Conservation (phyloP, 2,797 vertebrate species). For the Miichthys miiuy region DNA sequence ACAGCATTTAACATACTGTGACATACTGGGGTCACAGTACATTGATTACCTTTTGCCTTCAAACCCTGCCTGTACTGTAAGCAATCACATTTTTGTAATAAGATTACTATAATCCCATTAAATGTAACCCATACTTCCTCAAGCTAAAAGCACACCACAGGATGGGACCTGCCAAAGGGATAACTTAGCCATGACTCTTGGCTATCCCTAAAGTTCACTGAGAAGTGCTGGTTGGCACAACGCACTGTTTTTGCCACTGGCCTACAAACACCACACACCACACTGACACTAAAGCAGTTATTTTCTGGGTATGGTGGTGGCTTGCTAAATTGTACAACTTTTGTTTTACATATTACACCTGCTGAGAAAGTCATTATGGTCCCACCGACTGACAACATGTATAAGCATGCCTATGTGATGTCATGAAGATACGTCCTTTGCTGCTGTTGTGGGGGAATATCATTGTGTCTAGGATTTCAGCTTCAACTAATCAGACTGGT, state of each 20-base stretch:
- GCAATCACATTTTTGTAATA: too few species aligned
- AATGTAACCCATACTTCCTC: background rate
- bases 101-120: conserved; percentile 1
- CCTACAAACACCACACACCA: background rate
- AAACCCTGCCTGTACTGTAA: background rate
- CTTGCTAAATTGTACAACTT: background rate
- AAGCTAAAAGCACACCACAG: conserved; percentile 1
- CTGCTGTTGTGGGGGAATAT: conserved; percentile 5
- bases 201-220: background rate
- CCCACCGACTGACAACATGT: conserved; percentile 14
- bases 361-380: conserved; percentile 19
- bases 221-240: background rate
- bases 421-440: conserved; percentile 24
- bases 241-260: background rate
- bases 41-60: background rate
- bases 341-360: conserved; percentile 25
- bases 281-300: background rate
- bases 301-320: background rate
- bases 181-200: conserved; percentile 6
- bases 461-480: conserved; percentile 33
- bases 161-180: background rate
- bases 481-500: conserved; percentile 41
- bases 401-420: conserved; percentile 13
- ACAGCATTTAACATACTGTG: background rate
- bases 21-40: background rate